Evolutionary conservation across 1,140 invertebrate species (phyloP).

Genomic region (Aphelinus atriplicis): DNA sequence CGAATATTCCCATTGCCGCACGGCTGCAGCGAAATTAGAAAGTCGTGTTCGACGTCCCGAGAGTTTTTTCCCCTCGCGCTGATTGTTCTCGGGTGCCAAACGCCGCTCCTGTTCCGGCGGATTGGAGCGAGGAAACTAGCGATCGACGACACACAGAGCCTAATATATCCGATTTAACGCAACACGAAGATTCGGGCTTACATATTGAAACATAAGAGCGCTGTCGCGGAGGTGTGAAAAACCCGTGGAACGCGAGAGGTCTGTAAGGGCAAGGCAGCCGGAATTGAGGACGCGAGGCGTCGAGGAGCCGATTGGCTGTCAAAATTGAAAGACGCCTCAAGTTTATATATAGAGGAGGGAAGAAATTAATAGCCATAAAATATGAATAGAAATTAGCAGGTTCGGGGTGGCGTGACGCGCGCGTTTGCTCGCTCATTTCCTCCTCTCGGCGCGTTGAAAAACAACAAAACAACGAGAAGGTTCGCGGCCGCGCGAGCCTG

Average conservation of each 20-base stretch:
- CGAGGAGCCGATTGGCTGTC: constrained; percentile 8
- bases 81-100: no score
- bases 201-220: no score
- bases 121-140: no score
- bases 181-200: no score
- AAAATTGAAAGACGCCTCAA: not conserved
- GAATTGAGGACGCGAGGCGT: constrained; percentile 11
- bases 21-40: no score
- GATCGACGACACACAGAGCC: no score
- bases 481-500: constrained; percentile 57
- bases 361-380: constrained; percentile 70
- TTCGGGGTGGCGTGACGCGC: constrained; percentile 68
- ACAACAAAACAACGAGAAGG: constrained; percentile 68
- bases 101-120: no score
- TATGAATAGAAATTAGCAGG: constrained; percentile 69
- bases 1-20: no score
- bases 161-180: no score
- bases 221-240: no score
- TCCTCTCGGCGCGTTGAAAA: constrained; percentile 69
- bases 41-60: no score
- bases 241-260: not conserved
- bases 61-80: no score
- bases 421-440: constrained; percentile 68
- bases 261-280: constrained; percentile 17
- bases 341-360: constrained; percentile 57